phyloP scores from a whole-genome alignment of 2,113 vertebrate species.

The Rhagologus leucostigma region DNA sequence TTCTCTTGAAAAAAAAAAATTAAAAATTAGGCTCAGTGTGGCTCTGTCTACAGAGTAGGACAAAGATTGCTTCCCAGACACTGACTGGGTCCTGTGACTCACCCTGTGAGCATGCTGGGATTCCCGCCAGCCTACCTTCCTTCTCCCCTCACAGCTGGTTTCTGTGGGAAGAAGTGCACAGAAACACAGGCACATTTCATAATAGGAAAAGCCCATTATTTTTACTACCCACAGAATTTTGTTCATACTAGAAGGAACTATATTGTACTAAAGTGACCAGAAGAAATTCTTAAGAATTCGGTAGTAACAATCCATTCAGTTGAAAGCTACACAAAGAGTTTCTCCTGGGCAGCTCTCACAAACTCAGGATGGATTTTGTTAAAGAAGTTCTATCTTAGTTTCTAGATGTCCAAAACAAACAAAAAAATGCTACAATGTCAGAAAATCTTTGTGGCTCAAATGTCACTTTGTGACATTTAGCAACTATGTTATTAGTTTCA shows the following conservation, averaged over 20 bases:
- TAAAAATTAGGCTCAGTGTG: background rate
- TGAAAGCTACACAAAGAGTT: background rate
- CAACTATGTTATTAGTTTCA: background rate
- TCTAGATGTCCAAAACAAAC: background rate
- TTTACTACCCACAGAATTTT: background rate
- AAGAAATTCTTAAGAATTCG: background rate
- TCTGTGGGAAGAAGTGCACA: background rate
- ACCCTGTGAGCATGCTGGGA: accelerated
- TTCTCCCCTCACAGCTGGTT: background rate
- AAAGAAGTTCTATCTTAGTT: background rate
- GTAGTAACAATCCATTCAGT: background rate
- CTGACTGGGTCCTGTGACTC: background rate
- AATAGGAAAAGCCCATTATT: background rate
- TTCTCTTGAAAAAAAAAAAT: background rate
- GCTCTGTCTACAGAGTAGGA: background rate
- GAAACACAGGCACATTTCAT: background rate
- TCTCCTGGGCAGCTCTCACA: background rate
- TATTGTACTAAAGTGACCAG: background rate
- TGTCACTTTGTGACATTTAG: background rate
- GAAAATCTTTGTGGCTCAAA: background rate
- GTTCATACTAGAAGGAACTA: background rate
- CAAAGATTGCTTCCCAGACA: background rate
- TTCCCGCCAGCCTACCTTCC: background rate
- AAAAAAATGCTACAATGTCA: background rate
- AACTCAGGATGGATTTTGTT: background rate